Conservation (phyloP, 2,888 invertebrate species). For the Ochropleura plecta region DNA sequence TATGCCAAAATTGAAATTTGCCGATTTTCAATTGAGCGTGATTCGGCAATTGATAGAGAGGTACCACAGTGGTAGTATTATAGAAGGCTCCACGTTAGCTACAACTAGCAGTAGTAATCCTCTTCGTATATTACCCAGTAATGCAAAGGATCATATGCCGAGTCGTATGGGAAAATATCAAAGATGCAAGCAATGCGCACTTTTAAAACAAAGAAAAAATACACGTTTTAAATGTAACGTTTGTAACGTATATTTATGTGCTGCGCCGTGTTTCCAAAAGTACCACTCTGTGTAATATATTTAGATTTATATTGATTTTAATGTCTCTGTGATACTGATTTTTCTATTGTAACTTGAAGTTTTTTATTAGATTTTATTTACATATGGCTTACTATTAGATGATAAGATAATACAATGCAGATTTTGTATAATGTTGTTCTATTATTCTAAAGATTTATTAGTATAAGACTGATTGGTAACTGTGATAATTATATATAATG, state of each 20-base stretch:
- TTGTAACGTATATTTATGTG: too few species aligned
- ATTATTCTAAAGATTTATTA: constrained; percentile 36
- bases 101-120: constrained; percentile 1
- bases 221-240: too few species aligned
- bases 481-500: constrained; percentile 27
- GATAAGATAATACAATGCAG: constrained; percentile 37
- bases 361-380: constrained; percentile 39
- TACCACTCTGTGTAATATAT: too few species aligned
- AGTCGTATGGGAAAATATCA: constrained; percentile 10
- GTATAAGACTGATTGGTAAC: constrained; percentile 37
- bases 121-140: constrained; percentile 14
- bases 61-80: too few species aligned
- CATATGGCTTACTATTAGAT: constrained; percentile 37
- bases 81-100: too few species aligned
- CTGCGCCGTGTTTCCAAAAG: too few species aligned
- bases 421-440: constrained; percentile 36
- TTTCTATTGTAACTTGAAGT: constrained; percentile 39
- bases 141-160: constrained; percentile 26
- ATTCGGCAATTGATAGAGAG: too few species aligned
- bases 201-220: constrained; percentile 7
- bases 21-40: constrained; percentile 18
- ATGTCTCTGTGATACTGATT: constrained; percentile 34
- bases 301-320: too few species aligned
- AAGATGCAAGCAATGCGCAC: constrained; percentile 12
- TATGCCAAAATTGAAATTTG: too few species aligned